phyloP scores from a whole-genome alignment of 2,797 vertebrate species.

The Pseudochromis fuscus region DNA sequence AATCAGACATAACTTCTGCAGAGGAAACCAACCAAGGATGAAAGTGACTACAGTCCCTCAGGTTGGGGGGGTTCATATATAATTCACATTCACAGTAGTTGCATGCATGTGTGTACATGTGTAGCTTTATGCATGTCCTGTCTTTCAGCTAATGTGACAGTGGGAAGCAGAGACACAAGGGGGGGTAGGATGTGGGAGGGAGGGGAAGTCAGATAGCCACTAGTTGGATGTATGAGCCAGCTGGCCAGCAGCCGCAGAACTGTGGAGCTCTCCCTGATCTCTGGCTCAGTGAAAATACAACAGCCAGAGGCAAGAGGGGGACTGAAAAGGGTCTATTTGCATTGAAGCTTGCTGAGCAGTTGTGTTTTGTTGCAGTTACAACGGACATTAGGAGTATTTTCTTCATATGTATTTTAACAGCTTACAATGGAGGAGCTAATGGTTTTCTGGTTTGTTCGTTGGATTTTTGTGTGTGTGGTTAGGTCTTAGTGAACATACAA shows the following conservation, averaged over 20 bases:
- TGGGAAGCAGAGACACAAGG: constrained; percentile 38
- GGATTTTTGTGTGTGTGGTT: neutral
- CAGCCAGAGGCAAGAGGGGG: constrained; percentile 60
- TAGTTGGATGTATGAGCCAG: constrained; percentile 68
- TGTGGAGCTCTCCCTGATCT: constrained; percentile 62
- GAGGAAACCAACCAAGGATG: neutral
- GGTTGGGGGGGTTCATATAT: neutral
- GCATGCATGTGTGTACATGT: neutral
- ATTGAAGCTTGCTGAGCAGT: constrained; percentile 25
- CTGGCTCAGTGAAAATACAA: constrained; percentile 70
- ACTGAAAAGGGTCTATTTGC: constrained; percentile 41
- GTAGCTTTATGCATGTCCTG: neutral
- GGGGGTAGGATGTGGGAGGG: constrained; percentile 43
- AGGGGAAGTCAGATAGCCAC: constrained; percentile 70
- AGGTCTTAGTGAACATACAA: neutral
- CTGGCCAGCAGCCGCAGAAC: constrained; percentile 62
- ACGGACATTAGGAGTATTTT: constrained; percentile 12
- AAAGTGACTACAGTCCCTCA: neutral
- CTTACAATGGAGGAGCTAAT: neutral
- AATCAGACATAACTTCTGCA: neutral
- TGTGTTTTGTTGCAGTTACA: constrained; percentile 28
- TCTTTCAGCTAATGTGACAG: constrained; percentile 29
- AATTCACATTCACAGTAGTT: neutral
- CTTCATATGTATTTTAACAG: neutral
- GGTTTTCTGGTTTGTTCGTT: constrained; percentile 9